A percentile compares a stretch with the other conserved stretches of the same genome.
These are phyloP conservation scores for Dissostichus mawsoni DNA, from an alignment of 2,113 vertebrate genomes.

Conservation along the genomic window DNA sequence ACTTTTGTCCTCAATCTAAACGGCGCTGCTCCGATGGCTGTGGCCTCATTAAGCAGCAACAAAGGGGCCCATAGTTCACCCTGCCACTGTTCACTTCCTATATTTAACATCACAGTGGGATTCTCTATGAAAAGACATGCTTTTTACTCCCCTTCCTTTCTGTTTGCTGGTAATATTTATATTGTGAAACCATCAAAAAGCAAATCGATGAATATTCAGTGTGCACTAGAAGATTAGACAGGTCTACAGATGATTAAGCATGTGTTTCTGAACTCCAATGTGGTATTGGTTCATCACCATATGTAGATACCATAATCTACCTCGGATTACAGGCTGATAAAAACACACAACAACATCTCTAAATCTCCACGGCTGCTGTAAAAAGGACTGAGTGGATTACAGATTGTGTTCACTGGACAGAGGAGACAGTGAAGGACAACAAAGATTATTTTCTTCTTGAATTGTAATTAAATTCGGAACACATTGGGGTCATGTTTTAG, in stretches of 20 bases:
- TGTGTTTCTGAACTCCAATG: constrained; percentile 31
- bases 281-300: constrained; percentile 54
- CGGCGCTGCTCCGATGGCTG: constrained; percentile 45
- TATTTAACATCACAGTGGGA: constrained; percentile 33
- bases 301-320: constrained; percentile 67
- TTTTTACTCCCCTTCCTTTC: constrained; percentile 1
- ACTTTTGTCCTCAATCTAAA: constrained; percentile 73
- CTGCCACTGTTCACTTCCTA: constrained; percentile 18
- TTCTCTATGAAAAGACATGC: background rate
- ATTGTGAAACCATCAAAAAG: constrained; percentile 34
- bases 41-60: constrained; percentile 64
- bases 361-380: constrained; percentile 30
- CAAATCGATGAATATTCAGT: constrained; percentile 53
- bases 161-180: constrained; percentile 29
- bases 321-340: constrained; percentile 61
- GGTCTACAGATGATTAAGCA: constrained; percentile 33
- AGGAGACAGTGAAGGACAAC: constrained; percentile 9
- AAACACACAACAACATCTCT: constrained; percentile 45
- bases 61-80: constrained; percentile 45
- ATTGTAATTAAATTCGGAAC: constrained; percentile 10
- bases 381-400: constrained; percentile 51
- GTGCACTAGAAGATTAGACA: constrained; percentile 52
- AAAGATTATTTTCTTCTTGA: background rate
- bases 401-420: constrained; percentile 8
- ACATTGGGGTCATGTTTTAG: constrained; percentile 25